Conservation (phyloP, 1,140 invertebrate species). For the Drosophila tristis region DNA sequence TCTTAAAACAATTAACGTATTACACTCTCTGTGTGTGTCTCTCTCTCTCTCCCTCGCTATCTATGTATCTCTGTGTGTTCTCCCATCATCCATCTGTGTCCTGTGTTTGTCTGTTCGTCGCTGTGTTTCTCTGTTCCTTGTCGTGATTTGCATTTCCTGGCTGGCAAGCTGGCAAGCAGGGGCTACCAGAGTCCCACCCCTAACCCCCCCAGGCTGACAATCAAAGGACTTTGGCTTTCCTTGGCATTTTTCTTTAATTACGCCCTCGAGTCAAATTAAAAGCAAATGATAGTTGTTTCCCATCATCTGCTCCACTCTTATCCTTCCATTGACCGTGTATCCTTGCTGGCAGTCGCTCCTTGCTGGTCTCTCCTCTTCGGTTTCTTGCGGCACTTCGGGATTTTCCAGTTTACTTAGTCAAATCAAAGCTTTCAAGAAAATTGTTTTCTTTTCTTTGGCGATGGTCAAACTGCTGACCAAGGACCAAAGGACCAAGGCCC, state of each 20-base stretch:
- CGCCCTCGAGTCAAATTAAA: slow-evolving; percentile 79
- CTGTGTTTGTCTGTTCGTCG: slow-evolving; percentile 38
- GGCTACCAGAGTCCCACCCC: not conserved
- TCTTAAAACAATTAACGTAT: slow-evolving; percentile 76
- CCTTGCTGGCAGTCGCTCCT: not conserved
- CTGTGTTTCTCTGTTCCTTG: not conserved
- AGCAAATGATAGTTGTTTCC: slow-evolving; percentile 70
- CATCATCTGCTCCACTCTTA: slow-evolving; percentile 23
- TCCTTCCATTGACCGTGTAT: slow-evolving; percentile 15
- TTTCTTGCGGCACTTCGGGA: slow-evolving; percentile 46
- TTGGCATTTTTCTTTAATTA: slow-evolving; percentile 80
- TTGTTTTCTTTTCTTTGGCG: slow-evolving; percentile 62
- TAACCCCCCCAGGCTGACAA: slow-evolving; percentile 49
- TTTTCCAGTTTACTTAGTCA: slow-evolving; percentile 78
- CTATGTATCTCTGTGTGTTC: slow-evolving; percentile 9
- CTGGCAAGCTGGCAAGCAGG: slow-evolving; percentile 23
- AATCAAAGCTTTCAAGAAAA: slow-evolving; percentile 80
- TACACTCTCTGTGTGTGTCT: slow-evolving; percentile 15
- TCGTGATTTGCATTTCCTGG: slow-evolving; percentile 66
- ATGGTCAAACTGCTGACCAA: slow-evolving; percentile 46
- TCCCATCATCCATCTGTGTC: slow-evolving; percentile 44
- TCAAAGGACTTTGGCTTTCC: slow-evolving; percentile 75
- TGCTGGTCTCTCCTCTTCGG: not conserved
- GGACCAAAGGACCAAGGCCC: slow-evolving; percentile 11
- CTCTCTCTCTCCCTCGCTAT: not conserved